phyloP scores from a whole-genome alignment of 2,888 invertebrate species.

The Epinotia brunnichana region DNA sequence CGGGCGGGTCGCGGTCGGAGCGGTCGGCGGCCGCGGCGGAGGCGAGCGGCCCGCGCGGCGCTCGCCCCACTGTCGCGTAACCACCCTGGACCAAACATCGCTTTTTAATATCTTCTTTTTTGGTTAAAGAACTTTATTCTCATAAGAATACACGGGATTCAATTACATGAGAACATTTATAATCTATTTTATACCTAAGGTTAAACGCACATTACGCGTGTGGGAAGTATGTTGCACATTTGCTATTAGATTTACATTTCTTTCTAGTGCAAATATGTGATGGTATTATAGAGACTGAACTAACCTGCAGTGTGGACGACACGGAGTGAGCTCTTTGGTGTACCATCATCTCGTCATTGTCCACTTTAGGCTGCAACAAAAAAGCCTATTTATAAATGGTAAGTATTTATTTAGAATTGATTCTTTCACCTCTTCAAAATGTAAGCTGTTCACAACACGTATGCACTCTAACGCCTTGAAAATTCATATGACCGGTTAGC shows the following conservation, averaged over 20 bases:
- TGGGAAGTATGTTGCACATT: too few species aligned
- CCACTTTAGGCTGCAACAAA: constrained; percentile 75
- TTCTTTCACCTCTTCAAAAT: too few species aligned
- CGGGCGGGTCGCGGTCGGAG: constrained; percentile 46
- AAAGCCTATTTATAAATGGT: not conserved
- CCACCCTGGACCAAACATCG: constrained; percentile 55
- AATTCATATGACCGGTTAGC: too few species aligned
- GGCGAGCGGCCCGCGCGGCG: constrained; percentile 64
- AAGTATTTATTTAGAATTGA: too few species aligned
- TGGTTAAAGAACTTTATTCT: too few species aligned
- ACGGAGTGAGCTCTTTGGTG: constrained; percentile 86
- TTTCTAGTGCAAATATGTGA: not conserved
- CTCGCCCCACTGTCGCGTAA: constrained; percentile 75
- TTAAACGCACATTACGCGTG: too few species aligned
- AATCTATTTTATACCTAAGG: too few species aligned
- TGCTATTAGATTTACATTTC: too few species aligned
- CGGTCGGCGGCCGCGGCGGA: constrained; percentile 51
- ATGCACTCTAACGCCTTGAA: too few species aligned
- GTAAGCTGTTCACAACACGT: too few species aligned
- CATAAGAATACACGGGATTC: too few species aligned
- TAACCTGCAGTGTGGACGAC: constrained; percentile 81
- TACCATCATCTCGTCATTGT: constrained; percentile 78
- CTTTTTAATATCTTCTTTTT: not conserved
- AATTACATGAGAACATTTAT: too few species aligned
- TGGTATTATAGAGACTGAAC: not conserved